Base-by-base conservation (phyloP, 2,797 vertebrate species). In the Scleropages formosus region DNA sequence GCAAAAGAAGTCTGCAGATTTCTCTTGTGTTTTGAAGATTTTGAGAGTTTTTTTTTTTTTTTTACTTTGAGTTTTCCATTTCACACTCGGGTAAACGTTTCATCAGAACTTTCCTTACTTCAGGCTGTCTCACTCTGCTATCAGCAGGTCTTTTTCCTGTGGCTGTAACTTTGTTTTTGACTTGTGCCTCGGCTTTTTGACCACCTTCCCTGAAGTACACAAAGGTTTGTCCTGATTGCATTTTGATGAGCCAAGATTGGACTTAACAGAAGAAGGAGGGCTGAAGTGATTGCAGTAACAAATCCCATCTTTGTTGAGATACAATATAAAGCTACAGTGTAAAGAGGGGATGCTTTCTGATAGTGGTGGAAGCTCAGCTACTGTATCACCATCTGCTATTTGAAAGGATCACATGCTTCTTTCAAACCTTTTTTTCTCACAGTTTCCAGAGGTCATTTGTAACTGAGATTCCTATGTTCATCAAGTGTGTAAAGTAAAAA, bases 21-120 rank as follows among this genome's bases (percentile, higher is more conserved):
- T 51, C 53, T 53, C 15, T 16, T 58, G 68, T 27, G 26, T 47
- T 58, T 70, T 58, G 68, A 51, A 70, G 68, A 56, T 70, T 47
- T 70, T 58, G 51, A 58, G 56, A 68, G 51, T 53, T 11, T 53
- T 53, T 53, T 11, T 53, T 53, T 53, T 51, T 51, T 64, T 70
- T 56, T 70, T 27, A 56, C 68, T 27, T 47, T 56, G 68, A 53
- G 51, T 51, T 70, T 70, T 58, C 47, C 56, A 70, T 70, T 70
- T 70, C 68, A 70, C 68, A 70, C 68, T 68, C 56, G 15, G 49
- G 49, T 70, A 70, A 47, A 70, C 22, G 68, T 70, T 70, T 70
- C 68, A 70, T 70, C 68, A 70, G 56, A 70, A 70, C 49, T 56
- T 70, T n/a, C 68, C 15, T 56, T 24, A 70, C 68, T 70, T 31